phyloP scores from a whole-genome alignment of 2,888 invertebrate genomes.

The Drosophila fungiperda region DNA sequence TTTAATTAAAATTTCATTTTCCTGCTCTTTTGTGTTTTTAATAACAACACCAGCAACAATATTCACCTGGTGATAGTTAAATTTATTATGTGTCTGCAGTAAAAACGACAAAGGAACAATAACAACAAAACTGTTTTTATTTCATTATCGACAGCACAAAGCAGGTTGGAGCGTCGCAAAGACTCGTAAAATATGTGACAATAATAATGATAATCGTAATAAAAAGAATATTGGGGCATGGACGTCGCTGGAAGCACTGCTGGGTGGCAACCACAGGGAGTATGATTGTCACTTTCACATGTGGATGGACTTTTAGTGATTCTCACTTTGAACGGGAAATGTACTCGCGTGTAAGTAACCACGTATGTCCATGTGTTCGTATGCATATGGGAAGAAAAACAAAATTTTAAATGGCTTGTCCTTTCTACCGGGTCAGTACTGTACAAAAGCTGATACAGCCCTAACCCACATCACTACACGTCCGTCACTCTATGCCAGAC shows the following conservation, averaged over 20 bases:
- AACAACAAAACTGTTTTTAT: conserved; percentile 27
- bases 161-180: too few species aligned
- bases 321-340: neutral
- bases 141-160: too few species aligned
- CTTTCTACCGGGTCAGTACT: conserved; percentile 6
- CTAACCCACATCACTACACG: neutral
- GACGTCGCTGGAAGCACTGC: conserved; percentile 2
- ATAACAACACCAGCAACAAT: conserved; percentile 9
- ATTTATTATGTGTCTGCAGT: too few species aligned
- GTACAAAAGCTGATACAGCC: conserved; percentile 8
- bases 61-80: too few species aligned
- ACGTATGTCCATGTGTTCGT: neutral
- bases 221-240: conserved; percentile 3
- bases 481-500: neutral
- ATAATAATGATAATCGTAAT: conserved; percentile 40
- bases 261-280: neutral
- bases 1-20: conserved; percentile 57
- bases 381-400: conserved; percentile 8
- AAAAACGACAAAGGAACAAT: conserved; percentile 20
- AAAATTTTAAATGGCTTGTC: conserved; percentile 5
- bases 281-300: conserved; percentile 35
- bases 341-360: neutral
- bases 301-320: neutral
- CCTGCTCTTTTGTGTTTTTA: conserved; percentile 46
- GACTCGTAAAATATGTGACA: conserved; percentile 6